phyloP scores from a whole-genome alignment of 2,888 invertebrate genomes.

The Tetranychus piercei region DNA sequence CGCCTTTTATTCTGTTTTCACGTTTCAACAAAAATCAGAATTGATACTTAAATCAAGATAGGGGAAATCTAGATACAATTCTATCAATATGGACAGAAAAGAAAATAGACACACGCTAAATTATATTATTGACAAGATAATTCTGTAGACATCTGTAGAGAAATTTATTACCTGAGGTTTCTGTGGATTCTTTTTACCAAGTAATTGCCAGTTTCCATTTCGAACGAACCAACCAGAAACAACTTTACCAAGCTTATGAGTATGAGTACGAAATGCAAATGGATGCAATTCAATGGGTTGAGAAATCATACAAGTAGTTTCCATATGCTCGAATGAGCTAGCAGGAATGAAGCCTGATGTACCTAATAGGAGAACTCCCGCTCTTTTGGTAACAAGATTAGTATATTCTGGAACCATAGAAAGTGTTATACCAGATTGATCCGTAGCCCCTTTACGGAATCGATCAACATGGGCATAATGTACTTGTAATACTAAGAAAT shows the following conservation, averaged over 20 bases:
- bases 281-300: conserved; percentile 73
- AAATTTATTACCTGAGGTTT: conserved; percentile 40
- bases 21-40: neutral
- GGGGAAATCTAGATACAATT: too few species aligned
- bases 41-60: too few species aligned
- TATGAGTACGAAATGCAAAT: conserved; percentile 85
- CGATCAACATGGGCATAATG: conserved; percentile 53
- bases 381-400: conserved; percentile 57
- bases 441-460: conserved; percentile 51
- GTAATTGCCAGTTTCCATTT: conserved; percentile 48
- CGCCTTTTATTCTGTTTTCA: neutral
- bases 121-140: too few species aligned
- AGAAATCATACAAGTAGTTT: conserved; percentile 60
- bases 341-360: conserved; percentile 63
- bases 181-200: conserved; percentile 69
- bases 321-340: conserved; percentile 57
- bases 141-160: too few species aligned
- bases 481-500: conserved; percentile 80
- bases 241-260: conserved; percentile 64
- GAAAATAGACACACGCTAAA: too few species aligned
- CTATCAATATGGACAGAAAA: too few species aligned
- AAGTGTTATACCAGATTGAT: conserved; percentile 64
- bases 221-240: conserved; percentile 56
- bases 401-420: conserved; percentile 33
- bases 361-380: conserved; percentile 74